These are phyloP conservation scores for Pithecia hirsuta DNA, from an alignment of 2,797 vertebrate species.

Conservation along the genomic window DNA sequence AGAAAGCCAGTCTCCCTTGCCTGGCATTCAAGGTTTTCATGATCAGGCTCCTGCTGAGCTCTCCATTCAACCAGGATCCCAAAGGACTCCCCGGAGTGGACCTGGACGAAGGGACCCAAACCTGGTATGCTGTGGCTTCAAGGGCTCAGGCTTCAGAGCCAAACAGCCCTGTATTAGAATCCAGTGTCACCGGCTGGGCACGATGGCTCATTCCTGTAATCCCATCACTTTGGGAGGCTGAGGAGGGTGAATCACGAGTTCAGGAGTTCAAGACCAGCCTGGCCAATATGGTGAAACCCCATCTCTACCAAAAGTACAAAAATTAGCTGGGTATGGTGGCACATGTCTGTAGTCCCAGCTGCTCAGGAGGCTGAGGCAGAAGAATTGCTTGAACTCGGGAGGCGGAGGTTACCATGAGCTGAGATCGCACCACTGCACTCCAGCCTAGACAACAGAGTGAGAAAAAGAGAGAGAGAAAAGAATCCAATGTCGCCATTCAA, in stretches of 20 bases:
- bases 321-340: background rate
- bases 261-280: background rate
- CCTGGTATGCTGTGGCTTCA: background rate
- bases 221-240: background rate
- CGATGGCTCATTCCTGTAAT: background rate
- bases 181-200: fast-evolving
- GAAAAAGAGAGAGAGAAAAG: too few species aligned
- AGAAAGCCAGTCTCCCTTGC: background rate
- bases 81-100: background rate
- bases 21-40: background rate
- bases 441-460: background rate
- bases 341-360: background rate
- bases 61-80: background rate
- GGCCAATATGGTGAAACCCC: background rate
- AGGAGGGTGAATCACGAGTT: background rate
- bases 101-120: background rate
- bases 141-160: background rate
- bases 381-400: background rate
- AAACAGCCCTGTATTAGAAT: background rate
- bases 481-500: background rate
- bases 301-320: background rate
- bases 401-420: background rate
- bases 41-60: background rate
- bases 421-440: background rate
- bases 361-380: background rate